phyloP scores from a whole-genome alignment of 2,113 vertebrate species.

The Eurystomus gularis region DNA sequence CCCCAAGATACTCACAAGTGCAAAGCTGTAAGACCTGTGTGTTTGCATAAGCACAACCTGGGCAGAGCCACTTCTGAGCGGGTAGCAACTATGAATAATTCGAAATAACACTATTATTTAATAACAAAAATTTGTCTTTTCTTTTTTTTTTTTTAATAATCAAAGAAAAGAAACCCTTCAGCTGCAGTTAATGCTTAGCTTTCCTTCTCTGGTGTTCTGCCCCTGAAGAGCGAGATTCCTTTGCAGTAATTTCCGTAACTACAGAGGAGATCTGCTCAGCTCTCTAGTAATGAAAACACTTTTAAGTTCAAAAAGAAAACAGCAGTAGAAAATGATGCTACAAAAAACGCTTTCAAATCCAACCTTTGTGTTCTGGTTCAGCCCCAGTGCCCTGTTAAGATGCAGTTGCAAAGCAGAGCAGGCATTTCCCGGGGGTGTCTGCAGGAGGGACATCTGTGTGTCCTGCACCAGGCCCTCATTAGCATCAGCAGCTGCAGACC shows the following conservation, averaged over 20 bases:
- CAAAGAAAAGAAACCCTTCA: neutral
- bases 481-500: neutral
- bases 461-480: neutral
- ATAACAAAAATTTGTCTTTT: neutral
- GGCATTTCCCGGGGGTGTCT: neutral
- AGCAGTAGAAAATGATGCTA: neutral
- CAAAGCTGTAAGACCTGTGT: neutral
- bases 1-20: neutral
- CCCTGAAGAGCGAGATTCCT: neutral
- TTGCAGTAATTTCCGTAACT: neutral
- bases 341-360: neutral
- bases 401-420: neutral
- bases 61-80: neutral
- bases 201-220: neutral
- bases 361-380: fast-evolving
- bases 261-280: neutral
- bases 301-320: neutral
- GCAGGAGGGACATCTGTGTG: neutral
- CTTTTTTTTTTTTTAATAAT: neutral
- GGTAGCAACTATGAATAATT: neutral
- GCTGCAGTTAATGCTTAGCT: neutral
- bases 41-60: neutral
- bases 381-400: fast-evolving
- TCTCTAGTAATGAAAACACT: neutral
- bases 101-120: neutral